Evolutionary conservation across 2,888 invertebrate species (phyloP).

Genomic region (Chrysopilus asiliformis): DNA sequence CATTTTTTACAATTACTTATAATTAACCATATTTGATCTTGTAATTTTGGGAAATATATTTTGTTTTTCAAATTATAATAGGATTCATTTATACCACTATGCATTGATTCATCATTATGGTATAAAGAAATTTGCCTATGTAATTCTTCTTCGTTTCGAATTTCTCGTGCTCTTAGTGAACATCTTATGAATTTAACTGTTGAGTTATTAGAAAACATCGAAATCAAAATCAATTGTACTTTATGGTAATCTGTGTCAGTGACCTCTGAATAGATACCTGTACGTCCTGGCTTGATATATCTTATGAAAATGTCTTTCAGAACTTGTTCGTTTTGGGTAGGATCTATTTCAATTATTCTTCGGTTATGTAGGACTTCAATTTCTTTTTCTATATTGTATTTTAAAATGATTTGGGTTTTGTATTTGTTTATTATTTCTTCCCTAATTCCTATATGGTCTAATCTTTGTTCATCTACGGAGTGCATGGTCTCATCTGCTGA

Average conservation of each 20-base stretch:
- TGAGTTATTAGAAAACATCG: constrained; percentile 9
- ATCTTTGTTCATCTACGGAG: constrained; percentile 11
- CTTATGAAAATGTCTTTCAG: constrained; percentile 10
- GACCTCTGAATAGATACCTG: too few species aligned
- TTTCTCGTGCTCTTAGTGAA: constrained; percentile 7
- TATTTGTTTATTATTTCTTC: constrained; percentile 14
- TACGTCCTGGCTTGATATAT: constrained; percentile 9
- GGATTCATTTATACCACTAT: constrained; percentile 12
- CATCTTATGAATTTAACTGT: constrained; percentile 8
- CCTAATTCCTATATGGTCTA: constrained; percentile 13
- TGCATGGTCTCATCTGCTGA: constrained; percentile 11
- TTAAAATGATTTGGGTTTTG: constrained; percentile 14
- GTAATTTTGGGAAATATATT: constrained; percentile 12
- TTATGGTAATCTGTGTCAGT: constrained; percentile 12
- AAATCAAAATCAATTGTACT: constrained; percentile 11
- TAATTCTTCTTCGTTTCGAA: constrained; percentile 10
- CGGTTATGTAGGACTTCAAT: constrained; percentile 8
- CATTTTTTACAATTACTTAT: constrained; percentile 12
- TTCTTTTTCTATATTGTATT: constrained; percentile 9
- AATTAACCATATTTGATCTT: constrained; percentile 13
- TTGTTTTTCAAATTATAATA: constrained; percentile 12
- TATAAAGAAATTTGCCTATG: constrained; percentile 13
- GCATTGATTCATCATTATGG: constrained; percentile 13
- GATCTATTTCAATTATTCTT: constrained; percentile 11
- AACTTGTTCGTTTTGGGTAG: constrained; percentile 3